Conservation (phyloP, 2,888 invertebrate genomes). For the Lepidonotus clava region DNA sequence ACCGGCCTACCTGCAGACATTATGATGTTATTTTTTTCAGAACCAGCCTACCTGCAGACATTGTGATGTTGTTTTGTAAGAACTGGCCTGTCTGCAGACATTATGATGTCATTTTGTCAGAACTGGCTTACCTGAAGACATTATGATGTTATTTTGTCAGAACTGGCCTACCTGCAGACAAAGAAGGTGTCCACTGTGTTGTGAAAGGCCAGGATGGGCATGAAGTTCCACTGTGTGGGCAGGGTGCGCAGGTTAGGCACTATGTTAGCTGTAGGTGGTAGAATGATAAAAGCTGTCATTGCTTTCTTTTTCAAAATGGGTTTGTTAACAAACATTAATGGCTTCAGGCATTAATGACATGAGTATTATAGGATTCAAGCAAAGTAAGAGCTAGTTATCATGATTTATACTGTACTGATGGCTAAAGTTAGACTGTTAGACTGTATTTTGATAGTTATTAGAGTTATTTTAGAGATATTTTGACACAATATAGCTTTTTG, state of each 20-base stretch:
- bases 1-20: background rate
- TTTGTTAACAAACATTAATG: no score
- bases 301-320: no score
- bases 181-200: background rate
- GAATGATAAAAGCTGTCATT: no score
- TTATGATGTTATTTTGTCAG: background rate
- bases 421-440: no score
- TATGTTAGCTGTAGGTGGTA: background rate
- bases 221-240: slow-evolving; percentile 29
- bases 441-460: no score
- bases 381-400: background rate
- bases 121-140: background rate
- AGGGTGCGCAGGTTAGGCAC: background rate
- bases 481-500: no score
- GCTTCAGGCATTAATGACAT: no score
- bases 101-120: background rate
- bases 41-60: no score
- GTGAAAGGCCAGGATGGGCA: slow-evolving; percentile 16
- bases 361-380: background rate
- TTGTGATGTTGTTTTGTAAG: no score
- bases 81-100: no score
- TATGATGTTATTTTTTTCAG: no score
- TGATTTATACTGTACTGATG: background rate
- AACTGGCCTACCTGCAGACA: slow-evolving; percentile 10
- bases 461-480: no score